Evolutionary conservation across 2,888 invertebrate species (phyloP), one percentile per base, ranked within the genome.

Genomic region (Ferdinandea cuprea): DNA sequence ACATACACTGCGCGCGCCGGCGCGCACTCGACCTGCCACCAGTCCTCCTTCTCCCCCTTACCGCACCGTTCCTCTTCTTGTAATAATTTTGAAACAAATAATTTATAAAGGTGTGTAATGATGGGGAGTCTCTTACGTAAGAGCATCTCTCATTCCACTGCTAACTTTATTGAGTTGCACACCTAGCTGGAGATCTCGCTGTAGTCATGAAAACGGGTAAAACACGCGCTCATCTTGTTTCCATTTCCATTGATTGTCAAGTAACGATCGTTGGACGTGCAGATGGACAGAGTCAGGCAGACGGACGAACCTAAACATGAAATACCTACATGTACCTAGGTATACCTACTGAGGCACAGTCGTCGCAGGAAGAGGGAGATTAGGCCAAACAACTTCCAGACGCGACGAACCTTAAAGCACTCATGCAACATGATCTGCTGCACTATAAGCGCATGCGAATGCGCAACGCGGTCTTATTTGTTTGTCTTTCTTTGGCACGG

Each of bases 11-110:
- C 15, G 40, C 30, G 2, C 19, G 42, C 50, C 35, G 28, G 44
- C 19, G 52, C 40, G 30, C 30, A 9, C 30, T 9, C 7, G 1
- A n/a, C 28, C 8, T 13, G 8, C 40, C 15, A 9, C 19, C 28
- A 9, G n/a, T n/a, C n/a, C n/a, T n/a, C n/a, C n/a, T n/a, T n/a
- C n/a, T n/a, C n/a, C n/a, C n/a, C n/a, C n/a, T n/a, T n/a, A n/a
- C n/a, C n/a, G n/a, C n/a, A n/a, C n/a, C 17, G 35, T 15, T 8
- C 28, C 40, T 25, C 13, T 11, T 11, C 37, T 28, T 44, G 68
- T 63, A 78, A 84, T 84, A 79, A 79, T 84, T 84, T 84, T 84
- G 84, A 84, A 84, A 79, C 84, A 84, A 84, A 84, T 84, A 84
- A 79, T 84, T 84, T 84, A 84, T 84, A 77, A 83, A 83, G 83